phyloP scores from a whole-genome alignment of 2,113 vertebrate genomes.

The Gambusia holbrooki region DNA sequence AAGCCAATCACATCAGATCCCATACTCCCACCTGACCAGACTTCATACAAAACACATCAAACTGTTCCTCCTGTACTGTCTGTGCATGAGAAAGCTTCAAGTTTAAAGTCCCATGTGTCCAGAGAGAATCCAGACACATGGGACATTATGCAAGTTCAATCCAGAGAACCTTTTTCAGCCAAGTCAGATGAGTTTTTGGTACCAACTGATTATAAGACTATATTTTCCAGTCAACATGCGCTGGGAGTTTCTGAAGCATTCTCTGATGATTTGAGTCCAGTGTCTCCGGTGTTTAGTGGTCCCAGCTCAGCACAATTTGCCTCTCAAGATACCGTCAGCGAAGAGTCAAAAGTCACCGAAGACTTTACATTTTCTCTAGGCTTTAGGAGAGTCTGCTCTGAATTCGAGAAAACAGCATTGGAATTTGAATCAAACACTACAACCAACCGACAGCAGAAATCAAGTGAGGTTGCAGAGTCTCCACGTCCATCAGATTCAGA shows the following conservation, averaged over 20 bases:
- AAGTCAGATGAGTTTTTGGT: conserved; percentile 51
- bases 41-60: conserved; percentile 63
- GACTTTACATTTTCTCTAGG: conserved; percentile 51
- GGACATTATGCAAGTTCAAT: conserved; percentile 4
- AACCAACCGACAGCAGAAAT: background rate
- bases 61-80: conserved; percentile 64
- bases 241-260: conserved; percentile 46
- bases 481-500: conserved; percentile 71
- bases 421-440: conserved; percentile 50
- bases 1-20: conserved; percentile 10
- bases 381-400: conserved; percentile 52
- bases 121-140: conserved; percentile 9
- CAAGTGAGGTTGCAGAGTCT: conserved; percentile 5
- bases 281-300: conserved; percentile 44
- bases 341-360: background rate
- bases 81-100: background rate
- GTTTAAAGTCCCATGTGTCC: background rate
- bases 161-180: conserved; percentile 48
- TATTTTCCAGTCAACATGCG: conserved; percentile 54
- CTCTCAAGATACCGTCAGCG: conserved; percentile 6
- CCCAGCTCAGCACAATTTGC: conserved; percentile 20
- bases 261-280: conserved; percentile 40
- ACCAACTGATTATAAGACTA: conserved; percentile 50
- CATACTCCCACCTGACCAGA: conserved; percentile 53
- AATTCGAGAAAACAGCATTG: conserved; percentile 55